These are phyloP conservation scores for Propithecus coquereli DNA, from an alignment of 2,113 vertebrate genomes.

Conservation along the genomic window DNA sequence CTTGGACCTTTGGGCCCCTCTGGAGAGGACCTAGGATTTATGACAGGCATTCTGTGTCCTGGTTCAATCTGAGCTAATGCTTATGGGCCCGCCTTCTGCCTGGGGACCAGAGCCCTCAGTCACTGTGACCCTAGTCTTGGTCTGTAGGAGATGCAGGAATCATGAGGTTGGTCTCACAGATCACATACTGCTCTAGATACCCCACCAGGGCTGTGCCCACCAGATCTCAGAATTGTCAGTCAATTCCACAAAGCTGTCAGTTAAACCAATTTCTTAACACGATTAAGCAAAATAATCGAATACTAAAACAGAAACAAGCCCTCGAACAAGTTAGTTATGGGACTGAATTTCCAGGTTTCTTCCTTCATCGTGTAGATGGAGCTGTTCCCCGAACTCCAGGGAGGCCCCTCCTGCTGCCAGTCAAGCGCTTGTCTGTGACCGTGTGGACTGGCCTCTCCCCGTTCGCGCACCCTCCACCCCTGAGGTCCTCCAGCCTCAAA, in stretches of 20 bases:
- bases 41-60: background rate
- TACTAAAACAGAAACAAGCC: background rate
- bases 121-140: background rate
- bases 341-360: background rate
- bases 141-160: background rate
- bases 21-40: background rate
- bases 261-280: background rate
- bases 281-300: background rate
- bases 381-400: background rate
- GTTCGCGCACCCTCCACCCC: accelerated
- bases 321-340: background rate
- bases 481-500: background rate
- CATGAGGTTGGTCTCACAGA: background rate
- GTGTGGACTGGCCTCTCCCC: too few relatives aligned
- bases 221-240: background rate
- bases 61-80: background rate
- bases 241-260: background rate
- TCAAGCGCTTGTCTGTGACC: background rate
- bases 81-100: background rate
- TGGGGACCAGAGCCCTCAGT: background rate
- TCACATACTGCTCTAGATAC: background rate
- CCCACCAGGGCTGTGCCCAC: background rate
- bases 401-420: background rate
- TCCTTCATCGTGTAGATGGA: background rate
- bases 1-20: background rate